Evolutionary conservation across 2,797 vertebrate genomes (phyloP).

Genomic region (Aulostomus chinensis): DNA sequence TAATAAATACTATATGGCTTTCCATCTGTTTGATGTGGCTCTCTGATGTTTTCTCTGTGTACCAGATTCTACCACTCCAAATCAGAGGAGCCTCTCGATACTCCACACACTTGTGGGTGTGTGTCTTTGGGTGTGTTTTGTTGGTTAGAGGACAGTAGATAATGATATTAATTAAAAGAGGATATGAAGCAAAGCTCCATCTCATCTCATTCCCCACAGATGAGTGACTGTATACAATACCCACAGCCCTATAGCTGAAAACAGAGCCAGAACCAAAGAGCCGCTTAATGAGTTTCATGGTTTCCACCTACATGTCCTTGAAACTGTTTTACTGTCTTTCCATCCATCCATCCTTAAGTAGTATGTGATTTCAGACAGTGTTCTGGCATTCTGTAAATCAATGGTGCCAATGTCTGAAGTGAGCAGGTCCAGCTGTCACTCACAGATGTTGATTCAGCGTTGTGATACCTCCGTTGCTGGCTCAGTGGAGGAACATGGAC

Average conservation of each 20-base stretch:
- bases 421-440: too few relatives aligned
- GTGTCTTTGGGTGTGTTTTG: constrained; percentile 25
- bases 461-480: too few relatives aligned
- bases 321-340: constrained; percentile 7
- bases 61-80: too few relatives aligned
- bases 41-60: constrained; percentile 44
- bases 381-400: too few relatives aligned
- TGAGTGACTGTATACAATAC: constrained; percentile 56
- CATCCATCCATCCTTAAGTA: too few relatives aligned
- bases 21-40: constrained; percentile 48
- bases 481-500: too few relatives aligned
- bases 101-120: neutral
- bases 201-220: constrained; percentile 54
- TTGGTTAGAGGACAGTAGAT: constrained; percentile 47
- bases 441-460: too few relatives aligned
- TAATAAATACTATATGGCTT: constrained; percentile 61
- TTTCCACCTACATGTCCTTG: constrained; percentile 30
- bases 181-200: constrained; percentile 66
- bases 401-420: too few relatives aligned
- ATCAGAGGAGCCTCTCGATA: constrained; percentile 17
- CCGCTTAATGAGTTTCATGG: constrained; percentile 18
- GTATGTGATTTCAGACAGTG: too few relatives aligned
- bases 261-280: constrained; percentile 6
- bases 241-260: constrained; percentile 39
- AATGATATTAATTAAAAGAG: constrained; percentile 71